Evolutionary conservation across 2,888 invertebrate genomes (phyloP), one percentile per base, ranked within the genome.

Genomic region (Drosophila austrosaltans): DNA sequence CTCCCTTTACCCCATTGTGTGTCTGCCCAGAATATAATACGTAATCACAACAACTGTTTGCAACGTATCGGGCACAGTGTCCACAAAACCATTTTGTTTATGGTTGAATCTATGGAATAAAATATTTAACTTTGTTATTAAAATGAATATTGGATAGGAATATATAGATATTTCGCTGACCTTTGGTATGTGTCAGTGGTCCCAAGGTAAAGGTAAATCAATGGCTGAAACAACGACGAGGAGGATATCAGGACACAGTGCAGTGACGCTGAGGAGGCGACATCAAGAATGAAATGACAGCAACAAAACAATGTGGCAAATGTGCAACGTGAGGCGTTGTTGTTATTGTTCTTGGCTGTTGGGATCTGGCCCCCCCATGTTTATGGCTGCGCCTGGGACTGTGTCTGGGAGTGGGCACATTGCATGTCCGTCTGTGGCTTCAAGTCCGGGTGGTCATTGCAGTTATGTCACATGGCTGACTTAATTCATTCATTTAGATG

Each of bases 401-500:
- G 8, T 10, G 6, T 1, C 20, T 16, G 30, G 30, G 42, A 8
- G 32, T 8, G n/a, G 22, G 20, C 25, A 20, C 44, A 32, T 32
- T 10, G 32, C 32, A 62, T 53, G 48, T 53, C 53, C 61, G 69
- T 61, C 60, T 28, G 30, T 39, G 16, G 60, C 53, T 53, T 30
- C 44, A 53, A 28, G 54, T 56, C 40, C 42, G 40, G 56, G 53
- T 64, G 78, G 78, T 77, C 88, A 84, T 81, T 83, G 83, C 83
- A 86, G 78, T 86, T 86, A 83, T 84, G 84, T 88, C 86, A 86
- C 83, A 83, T 83, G 81, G 78, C 81, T 82, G 83, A 87, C 77
- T 83, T 83, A 83, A 83, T 83, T 87, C 83, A 83, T 83, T 83
- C 83, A 83, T 87, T 87, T 87, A 82, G 85, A 82, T 73, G 82